These are phyloP conservation scores for Heliornis fulica DNA, from an alignment of 2,113 vertebrate genomes.

Conservation along the genomic window DNA sequence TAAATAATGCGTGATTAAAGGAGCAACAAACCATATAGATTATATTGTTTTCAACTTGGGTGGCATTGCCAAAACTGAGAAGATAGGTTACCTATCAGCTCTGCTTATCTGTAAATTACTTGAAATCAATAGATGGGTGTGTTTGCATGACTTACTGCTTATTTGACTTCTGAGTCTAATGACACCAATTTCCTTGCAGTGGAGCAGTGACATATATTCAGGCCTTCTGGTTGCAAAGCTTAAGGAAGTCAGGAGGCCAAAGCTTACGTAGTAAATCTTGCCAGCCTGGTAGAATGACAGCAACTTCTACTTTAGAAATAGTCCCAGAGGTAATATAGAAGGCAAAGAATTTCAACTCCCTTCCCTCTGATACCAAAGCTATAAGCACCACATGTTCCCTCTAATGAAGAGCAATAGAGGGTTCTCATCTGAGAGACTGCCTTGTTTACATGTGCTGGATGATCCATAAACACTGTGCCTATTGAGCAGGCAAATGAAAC, in stretches of 20 bases:
- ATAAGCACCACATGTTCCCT: not conserved
- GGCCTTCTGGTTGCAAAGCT: not conserved
- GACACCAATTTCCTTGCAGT: not conserved
- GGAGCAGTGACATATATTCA: not conserved
- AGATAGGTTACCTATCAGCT: not conserved
- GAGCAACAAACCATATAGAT: not conserved
- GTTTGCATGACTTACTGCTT: not conserved
- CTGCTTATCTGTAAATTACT: not conserved
- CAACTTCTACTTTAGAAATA: not conserved
- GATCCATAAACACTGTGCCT: not conserved
- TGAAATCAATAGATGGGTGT: not conserved
- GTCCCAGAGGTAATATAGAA: not conserved
- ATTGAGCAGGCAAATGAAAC: not conserved
- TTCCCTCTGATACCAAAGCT: not conserved
- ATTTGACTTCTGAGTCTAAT: not conserved
- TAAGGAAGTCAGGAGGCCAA: not conserved
- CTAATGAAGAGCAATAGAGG: not conserved
- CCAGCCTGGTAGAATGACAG: not conserved
- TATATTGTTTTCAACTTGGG: not conserved
- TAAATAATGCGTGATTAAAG: not conserved
- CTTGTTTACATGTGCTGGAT: not conserved
- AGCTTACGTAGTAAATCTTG: not conserved
- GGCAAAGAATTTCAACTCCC: not conserved
- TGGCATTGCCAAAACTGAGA: not conserved
- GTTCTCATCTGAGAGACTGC: not conserved